Conservation (phyloP, 2,113 vertebrate genomes). For the Chaetodon trifascialis region DNA sequence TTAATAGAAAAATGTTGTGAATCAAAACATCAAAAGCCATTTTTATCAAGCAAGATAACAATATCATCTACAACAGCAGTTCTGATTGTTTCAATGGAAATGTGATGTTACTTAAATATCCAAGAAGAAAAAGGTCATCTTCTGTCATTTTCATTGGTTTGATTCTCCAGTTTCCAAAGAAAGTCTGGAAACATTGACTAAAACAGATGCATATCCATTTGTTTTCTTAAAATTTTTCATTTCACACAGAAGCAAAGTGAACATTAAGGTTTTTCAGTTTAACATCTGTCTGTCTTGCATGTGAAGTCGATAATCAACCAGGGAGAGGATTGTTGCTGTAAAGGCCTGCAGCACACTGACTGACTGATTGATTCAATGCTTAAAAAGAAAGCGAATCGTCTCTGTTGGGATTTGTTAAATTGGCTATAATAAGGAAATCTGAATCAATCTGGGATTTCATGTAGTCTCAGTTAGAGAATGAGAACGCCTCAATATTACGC, state of each 20-base stretch:
- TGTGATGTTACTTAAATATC: no score
- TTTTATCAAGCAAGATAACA: neutral
- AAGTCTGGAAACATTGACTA: neutral
- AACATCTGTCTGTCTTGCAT: neutral
- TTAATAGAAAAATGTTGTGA: neutral
- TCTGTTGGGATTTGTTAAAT: neutral
- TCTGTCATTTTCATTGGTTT: no score
- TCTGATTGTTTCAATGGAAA: neutral
- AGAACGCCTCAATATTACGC: constrained; percentile 5
- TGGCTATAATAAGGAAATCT: neutral
- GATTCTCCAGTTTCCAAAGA: constrained; percentile 9
- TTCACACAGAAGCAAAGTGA: neutral
- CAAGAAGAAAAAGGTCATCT: no score
- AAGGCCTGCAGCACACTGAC: neutral
- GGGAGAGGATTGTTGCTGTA: neutral
- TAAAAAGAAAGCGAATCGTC: constrained; percentile 5
- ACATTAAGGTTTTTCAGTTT: neutral
- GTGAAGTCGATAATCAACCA: constrained; percentile 13
- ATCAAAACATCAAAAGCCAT: neutral
- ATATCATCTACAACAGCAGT: no score
- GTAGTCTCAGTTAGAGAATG: constrained; percentile 2
- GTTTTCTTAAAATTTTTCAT: constrained; percentile 1
- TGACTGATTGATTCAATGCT: constrained; percentile 6
- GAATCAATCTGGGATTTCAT: neutral
- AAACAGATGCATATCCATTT: neutral